Evolutionary conservation across 2,888 invertebrate genomes (phyloP).

Genomic region (Chrysodeixis includens): DNA sequence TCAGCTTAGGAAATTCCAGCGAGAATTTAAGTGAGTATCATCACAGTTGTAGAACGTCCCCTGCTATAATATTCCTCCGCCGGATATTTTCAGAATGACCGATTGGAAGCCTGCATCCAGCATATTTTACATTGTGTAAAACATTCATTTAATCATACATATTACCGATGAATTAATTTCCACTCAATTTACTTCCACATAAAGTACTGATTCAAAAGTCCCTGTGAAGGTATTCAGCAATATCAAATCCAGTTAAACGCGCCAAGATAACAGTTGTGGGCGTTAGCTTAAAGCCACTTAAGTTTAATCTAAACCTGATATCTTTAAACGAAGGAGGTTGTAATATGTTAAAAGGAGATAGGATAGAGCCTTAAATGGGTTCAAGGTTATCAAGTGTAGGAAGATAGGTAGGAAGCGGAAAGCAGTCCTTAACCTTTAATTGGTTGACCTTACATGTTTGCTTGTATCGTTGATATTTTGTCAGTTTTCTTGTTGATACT

Average conservation of each 20-base stretch:
- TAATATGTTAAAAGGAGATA: neutral
- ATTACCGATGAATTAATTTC: no score
- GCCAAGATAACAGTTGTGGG: neutral
- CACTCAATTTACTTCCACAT: no score
- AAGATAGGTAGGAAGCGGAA: neutral
- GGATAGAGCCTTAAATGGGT: slow-evolving; percentile 8
- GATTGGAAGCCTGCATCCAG: no score
- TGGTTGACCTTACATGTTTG: neutral
- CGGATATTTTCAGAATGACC: no score
- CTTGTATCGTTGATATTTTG: neutral
- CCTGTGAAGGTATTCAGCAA: neutral
- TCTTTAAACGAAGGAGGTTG: neutral
- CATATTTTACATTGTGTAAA: no score
- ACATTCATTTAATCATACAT: no score
- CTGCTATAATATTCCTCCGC: no score
- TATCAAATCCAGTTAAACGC: neutral
- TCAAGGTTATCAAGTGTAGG: slow-evolving; percentile 9
- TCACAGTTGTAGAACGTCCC: no score
- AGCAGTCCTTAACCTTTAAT: slow-evolving; percentile 2
- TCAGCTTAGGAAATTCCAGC: no score
- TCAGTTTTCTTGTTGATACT: neutral
- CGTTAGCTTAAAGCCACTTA: neutral
- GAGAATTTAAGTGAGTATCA: no score
- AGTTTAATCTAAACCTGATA: slow-evolving; percentile 17
- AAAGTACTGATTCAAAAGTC: neutral